A percentile compares a stretch with the other conserved stretches of the same genome.
These are phyloP conservation scores for Heliocidaris erythrogramma DNA, from an alignment of 35 echinoderm and acorn worm species.

Conservation along the genomic window DNA sequence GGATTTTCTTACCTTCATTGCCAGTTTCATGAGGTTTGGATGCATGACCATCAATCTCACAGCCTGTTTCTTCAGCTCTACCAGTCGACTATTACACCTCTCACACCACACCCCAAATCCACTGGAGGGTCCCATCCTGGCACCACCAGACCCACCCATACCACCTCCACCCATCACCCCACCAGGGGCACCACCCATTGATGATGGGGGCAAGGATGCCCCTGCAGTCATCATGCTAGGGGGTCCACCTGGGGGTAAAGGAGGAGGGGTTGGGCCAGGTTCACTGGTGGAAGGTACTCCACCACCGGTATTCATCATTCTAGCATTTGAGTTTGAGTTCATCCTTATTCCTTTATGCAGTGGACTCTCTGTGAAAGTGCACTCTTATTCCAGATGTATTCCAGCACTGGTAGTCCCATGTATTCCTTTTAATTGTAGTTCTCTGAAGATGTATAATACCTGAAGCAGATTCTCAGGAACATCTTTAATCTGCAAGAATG, in stretches of 20 bases:
- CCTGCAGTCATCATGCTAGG: constrained; percentile 16
- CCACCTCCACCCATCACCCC: constrained; percentile 3
- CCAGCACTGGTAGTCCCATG: constrained; percentile 4
- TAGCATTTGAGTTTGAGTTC: constrained; percentile 23
- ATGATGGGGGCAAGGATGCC: constrained; percentile 3
- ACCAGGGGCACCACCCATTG: background rate
- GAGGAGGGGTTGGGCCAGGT: constrained; percentile 22
- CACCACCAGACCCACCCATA: background rate
- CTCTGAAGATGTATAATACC: background rate
- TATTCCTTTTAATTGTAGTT: background rate
- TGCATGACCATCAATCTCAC: constrained; percentile 93
- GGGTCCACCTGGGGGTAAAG: constrained; percentile 21
- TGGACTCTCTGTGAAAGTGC: constrained; percentile 16
- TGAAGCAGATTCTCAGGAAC: background rate
- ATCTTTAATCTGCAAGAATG: background rate
- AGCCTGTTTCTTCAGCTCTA: constrained; percentile 97
- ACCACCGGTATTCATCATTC: background rate
- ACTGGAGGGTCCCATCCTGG: background rate
- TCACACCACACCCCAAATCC: constrained; percentile 94
- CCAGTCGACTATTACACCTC: constrained; percentile 91
- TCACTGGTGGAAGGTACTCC: background rate
- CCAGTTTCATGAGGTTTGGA: constrained; percentile 80
- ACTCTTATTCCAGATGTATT: constrained; percentile 16
- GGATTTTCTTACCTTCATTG: constrained; percentile 78
- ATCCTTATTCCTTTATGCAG: background rate